Evolutionary conservation across 1,140 invertebrate genomes (phyloP).

Genomic region (Alviniconcha marisindica): DNA sequence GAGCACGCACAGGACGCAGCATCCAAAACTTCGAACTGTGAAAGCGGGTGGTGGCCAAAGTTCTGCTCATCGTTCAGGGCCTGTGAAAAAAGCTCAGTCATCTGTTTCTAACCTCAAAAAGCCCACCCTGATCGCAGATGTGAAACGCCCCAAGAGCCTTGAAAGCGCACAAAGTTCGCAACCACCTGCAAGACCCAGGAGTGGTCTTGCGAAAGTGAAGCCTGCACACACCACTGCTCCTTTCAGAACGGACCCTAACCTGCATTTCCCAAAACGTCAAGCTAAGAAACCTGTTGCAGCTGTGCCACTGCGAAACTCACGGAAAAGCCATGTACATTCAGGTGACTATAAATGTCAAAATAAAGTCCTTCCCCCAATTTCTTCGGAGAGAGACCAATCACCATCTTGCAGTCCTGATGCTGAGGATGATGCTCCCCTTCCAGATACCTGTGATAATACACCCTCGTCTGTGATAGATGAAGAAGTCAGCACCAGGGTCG

Average conservation of each 20-base stretch:
- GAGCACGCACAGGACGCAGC: neutral
- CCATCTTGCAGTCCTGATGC: no score
- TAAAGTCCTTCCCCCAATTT: slow-evolving; percentile 1
- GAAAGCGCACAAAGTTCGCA: neutral
- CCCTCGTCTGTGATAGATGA: no score
- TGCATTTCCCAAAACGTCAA: slow-evolving; percentile 46
- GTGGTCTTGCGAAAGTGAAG: neutral
- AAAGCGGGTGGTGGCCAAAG: neutral
- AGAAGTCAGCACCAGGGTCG: no score
- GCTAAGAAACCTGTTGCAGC: slow-evolving; percentile 19
- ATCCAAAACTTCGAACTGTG: neutral
- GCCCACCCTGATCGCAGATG: neutral
- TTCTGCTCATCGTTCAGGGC: neutral
- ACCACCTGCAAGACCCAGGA: neutral
- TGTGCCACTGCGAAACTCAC: neutral
- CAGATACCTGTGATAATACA: neutral
- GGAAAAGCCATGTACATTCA: neutral
- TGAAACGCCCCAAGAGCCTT: slow-evolving; percentile 6
- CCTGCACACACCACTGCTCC: slow-evolving; percentile 53
- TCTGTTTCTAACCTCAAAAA: neutral
- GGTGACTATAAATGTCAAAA: neutral
- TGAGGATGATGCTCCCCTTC: no score
- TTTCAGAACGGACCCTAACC: slow-evolving; percentile 55
- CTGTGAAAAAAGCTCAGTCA: neutral
- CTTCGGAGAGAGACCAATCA: neutral